Evolutionary conservation across 2,113 vertebrate species (phyloP).

Genomic region (Cichladusa arquata): DNA sequence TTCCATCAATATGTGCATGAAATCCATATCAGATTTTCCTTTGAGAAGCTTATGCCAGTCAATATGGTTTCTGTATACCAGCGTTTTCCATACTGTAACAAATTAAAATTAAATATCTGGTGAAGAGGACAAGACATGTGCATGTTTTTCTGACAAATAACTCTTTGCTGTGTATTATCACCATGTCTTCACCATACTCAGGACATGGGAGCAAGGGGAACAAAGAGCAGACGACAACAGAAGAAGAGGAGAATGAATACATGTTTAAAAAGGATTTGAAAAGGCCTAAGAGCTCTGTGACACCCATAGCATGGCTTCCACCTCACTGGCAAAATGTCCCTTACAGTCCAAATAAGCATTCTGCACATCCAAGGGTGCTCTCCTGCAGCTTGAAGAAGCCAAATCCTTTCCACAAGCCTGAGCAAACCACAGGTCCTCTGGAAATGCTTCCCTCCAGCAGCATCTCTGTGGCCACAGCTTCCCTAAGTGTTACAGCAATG

Average conservation of each 20-base stretch:
- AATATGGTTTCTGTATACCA: not conserved
- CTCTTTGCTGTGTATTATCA: not conserved
- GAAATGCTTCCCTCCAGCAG: not conserved
- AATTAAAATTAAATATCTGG: not conserved
- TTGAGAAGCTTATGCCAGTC: not conserved
- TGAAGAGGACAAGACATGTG: not conserved
- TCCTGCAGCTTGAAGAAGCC: not conserved
- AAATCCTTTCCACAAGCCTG: not conserved
- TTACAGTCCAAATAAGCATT: not conserved
- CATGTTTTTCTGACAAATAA: not conserved
- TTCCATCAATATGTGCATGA: not conserved
- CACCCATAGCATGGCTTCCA: not conserved
- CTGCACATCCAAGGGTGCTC: not conserved
- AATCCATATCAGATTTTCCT: not conserved
- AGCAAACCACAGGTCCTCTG: not conserved
- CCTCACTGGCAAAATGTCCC: not conserved
- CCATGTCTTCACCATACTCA: fast-evolving
- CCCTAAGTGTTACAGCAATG: not conserved
- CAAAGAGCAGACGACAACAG: not conserved
- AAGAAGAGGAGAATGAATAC: not conserved
- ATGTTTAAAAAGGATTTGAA: not conserved
- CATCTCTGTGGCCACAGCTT: not conserved
- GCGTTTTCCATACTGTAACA: not conserved
- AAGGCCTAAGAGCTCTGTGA: not conserved
- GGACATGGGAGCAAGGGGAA: not conserved